A percentile compares a stretch with the other conserved stretches of the same genome.
phyloP scores from a whole-genome alignment of 2,797 vertebrate species.

The Alauda arvensis region DNA sequence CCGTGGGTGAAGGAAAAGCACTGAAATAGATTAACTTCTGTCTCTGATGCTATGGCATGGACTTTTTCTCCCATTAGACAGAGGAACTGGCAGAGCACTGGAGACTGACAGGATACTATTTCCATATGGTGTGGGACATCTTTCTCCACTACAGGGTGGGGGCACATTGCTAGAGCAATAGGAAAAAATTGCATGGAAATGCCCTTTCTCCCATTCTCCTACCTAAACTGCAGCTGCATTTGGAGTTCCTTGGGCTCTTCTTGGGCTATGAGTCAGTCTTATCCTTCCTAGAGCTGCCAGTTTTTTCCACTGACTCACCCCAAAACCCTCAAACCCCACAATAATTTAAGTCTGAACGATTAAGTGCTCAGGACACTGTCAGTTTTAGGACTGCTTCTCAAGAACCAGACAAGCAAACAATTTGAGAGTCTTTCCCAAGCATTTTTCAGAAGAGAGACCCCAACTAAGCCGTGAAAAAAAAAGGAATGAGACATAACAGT shows the following conservation, averaged over 20 bases:
- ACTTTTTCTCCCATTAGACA: neutral
- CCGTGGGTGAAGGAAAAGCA: neutral
- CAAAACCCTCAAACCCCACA: conserved; percentile 14
- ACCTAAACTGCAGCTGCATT: conserved; percentile 29
- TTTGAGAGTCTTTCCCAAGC: neutral
- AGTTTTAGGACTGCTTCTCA: neutral
- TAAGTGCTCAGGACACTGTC: neutral
- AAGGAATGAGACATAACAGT: neutral
- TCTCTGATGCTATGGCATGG: neutral
- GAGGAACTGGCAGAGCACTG: neutral
- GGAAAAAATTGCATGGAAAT: neutral
- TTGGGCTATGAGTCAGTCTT: conserved; percentile 33
- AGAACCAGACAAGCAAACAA: neutral
- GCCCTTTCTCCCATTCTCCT: conserved; percentile 11
- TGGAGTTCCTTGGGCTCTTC: conserved; percentile 1
- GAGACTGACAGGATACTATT: neutral
- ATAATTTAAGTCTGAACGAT: conserved; percentile 15
- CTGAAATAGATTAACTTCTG: neutral
- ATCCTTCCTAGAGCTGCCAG: conserved; percentile 9
- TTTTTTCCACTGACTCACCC: conserved; percentile 49
- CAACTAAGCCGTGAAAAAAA: neutral
- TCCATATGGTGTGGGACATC: conserved; percentile 39
- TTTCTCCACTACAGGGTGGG: conserved; percentile 17
- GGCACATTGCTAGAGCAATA: conserved; percentile 8
- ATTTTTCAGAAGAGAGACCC: neutral